These are phyloP conservation scores for Pongo abelii DNA, from an alignment of 2,113 vertebrate genomes.

Conservation along the genomic window DNA sequence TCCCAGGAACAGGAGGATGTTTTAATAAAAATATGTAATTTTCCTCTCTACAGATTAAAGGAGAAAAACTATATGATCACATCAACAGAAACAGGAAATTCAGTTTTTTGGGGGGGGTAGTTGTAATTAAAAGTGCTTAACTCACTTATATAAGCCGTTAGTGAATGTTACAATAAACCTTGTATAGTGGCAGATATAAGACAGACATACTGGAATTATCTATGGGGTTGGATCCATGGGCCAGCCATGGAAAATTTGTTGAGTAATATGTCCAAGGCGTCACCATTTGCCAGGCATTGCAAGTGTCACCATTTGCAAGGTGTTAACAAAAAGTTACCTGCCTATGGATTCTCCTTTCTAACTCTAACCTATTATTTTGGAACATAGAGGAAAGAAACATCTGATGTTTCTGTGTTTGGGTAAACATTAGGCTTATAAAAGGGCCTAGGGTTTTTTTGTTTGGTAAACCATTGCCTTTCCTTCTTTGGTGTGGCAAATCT, in stretches of 20 bases:
- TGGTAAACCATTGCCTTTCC: not conserved
- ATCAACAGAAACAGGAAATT: not conserved
- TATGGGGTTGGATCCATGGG: not conserved
- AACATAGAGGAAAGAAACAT: not conserved
- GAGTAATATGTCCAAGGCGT: not conserved
- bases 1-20: not conserved
- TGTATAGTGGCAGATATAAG: not conserved
- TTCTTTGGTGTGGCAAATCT: not conserved
- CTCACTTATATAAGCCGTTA: not conserved
- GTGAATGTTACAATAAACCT: not conserved
- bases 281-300: not conserved
- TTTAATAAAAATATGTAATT: not conserved
- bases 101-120: not conserved
- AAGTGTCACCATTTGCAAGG: not conserved
- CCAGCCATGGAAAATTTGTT: not conserved
- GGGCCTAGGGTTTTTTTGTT: not conserved
- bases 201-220: not conserved
- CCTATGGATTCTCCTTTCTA: not conserved
- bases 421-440: not conserved
- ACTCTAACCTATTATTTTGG: not conserved
- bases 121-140: not conserved
- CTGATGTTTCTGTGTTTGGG: not conserved
- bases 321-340: not conserved
- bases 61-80: not conserved
- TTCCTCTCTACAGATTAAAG: not conserved